A percentile compares a stretch with the other conserved stretches of the same genome.
Conservation (phyloP, 2,113 vertebrate genomes). For the Microcebus ravelobensis region DNA sequence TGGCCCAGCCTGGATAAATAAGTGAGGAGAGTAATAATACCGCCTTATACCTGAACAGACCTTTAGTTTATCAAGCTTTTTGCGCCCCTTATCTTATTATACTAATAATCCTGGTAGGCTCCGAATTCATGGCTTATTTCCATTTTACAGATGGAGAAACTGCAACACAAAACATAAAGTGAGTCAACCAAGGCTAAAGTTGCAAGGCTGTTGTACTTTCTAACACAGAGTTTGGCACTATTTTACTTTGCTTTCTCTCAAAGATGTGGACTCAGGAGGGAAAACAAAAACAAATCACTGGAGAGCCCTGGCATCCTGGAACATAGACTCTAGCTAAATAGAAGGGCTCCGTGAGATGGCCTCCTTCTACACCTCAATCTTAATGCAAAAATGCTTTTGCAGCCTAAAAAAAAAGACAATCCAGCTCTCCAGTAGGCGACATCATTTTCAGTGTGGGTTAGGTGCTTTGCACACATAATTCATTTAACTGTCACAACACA, state of each 20-base stretch:
- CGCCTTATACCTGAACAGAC: not conserved
- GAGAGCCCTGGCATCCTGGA: not conserved
- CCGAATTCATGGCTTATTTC: not conserved
- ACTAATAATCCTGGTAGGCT: not conserved
- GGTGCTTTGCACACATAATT: not conserved
- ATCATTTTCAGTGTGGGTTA: not conserved
- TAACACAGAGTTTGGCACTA: not conserved
- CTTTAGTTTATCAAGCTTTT: not conserved
- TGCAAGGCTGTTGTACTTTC: not conserved
- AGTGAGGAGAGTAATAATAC: not conserved
- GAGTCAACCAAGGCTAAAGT: not conserved
- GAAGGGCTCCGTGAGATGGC: not conserved
- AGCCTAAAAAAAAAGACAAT: not conserved
- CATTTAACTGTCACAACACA: not conserved
- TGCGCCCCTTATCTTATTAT: not conserved
- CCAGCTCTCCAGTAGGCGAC: constrained; percentile 17
- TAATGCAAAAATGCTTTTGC: not conserved
- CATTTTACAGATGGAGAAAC: not conserved
- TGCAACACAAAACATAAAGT: not conserved
- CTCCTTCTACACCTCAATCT: not conserved
- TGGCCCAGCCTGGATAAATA: not conserved
- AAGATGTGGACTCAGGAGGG: not conserved
- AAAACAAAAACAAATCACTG: not conserved
- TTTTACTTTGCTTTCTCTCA: not conserved
- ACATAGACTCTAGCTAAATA: not conserved